Percentiles rank a stretch among this genome's conserved stretches.
phyloP scores from a whole-genome alignment of 2,888 invertebrate species.

The Drosophila neotestacea region DNA sequence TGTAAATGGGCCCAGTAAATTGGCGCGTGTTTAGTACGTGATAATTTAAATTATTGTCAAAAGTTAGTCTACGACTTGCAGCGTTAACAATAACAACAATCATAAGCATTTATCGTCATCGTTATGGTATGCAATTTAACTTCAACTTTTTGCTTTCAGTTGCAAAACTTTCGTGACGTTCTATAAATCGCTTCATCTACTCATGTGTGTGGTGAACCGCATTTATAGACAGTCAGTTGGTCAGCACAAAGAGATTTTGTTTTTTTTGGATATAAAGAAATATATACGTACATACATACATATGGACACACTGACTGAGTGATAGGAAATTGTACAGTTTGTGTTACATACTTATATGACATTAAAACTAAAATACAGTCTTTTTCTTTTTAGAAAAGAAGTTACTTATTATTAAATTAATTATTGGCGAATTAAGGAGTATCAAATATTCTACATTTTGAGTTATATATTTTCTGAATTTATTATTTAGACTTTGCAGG shows the following conservation, averaged over 20 bases:
- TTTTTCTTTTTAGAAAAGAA: too few species aligned
- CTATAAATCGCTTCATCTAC: not conserved
- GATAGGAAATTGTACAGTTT: too few species aligned
- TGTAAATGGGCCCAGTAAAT: constrained; percentile 13
- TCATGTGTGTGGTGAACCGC: not conserved
- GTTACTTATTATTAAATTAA: too few species aligned
- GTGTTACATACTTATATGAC: too few species aligned
- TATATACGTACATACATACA: not conserved
- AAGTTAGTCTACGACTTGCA: constrained; percentile 5
- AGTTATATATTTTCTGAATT: too few species aligned
- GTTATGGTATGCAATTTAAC: constrained; percentile 17
- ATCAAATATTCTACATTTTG: too few species aligned
- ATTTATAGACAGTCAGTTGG: too few species aligned
- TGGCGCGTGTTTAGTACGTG: constrained; percentile 51
- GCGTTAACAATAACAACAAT: constrained; percentile 10
- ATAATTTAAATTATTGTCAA: constrained; percentile 37
- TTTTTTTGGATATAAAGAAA: not conserved
- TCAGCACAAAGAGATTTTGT: too few species aligned
- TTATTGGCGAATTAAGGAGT: too few species aligned
- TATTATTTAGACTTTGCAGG: too few species aligned
- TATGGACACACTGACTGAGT: too few species aligned
- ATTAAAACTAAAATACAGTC: too few species aligned
- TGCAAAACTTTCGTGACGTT: constrained; percentile 10
- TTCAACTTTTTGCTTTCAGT: constrained; percentile 11
- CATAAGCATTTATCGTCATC: constrained; percentile 1